A percentile compares a stretch with the other conserved stretches of the same genome.
Evolutionary conservation across 1,140 invertebrate species (phyloP).

Genomic region (Drosophila erecta): DNA sequence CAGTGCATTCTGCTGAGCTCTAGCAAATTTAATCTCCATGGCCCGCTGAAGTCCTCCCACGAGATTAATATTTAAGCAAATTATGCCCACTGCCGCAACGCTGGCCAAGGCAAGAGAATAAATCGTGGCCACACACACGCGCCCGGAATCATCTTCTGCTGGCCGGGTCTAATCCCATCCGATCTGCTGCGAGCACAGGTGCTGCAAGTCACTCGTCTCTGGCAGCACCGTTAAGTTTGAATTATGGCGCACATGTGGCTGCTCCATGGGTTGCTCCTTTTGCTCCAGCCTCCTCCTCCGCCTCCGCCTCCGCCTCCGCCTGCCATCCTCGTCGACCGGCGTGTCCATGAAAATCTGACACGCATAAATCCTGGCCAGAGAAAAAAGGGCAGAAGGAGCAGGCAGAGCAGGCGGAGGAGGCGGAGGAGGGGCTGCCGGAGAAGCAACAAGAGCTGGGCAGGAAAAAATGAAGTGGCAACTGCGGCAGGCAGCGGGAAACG

Average conservation of each 20-base stretch:
- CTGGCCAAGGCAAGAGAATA: conserved; percentile 27
- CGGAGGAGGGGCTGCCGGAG: too few relatives aligned
- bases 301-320: not conserved
- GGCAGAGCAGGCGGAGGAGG: not conserved
- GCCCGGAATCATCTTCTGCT: conserved; percentile 35
- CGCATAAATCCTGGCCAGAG: conserved; percentile 65
- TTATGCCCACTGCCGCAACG: conserved; percentile 19
- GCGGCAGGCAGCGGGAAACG: conserved; percentile 49
- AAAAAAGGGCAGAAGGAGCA: not conserved
- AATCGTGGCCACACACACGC: conserved; percentile 48
- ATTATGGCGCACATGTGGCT: conserved; percentile 74
- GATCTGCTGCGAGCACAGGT: conserved; percentile 34
- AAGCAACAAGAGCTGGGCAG: conserved; percentile 14
- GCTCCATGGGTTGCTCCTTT: conserved; percentile 26
- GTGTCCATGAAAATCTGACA: conserved; percentile 80
- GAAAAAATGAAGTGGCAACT: conserved; percentile 60
- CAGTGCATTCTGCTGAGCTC: conserved; percentile 33
- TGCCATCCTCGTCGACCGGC: conserved; percentile 12
- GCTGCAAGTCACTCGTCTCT: conserved; percentile 49
- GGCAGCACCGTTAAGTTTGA: conserved; percentile 57
- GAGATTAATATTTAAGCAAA: conserved; percentile 56
- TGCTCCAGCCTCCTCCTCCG: not conserved
- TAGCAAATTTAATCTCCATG: conserved; percentile 35
- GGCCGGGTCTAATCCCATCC: conserved; percentile 9
- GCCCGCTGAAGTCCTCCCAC: conserved; percentile 23